A percentile compares a stretch with the other conserved stretches of the same genome.
Evolutionary conservation across 2,113 vertebrate genomes (phyloP).

Genomic region (Phrynocephalus versicolor): DNA sequence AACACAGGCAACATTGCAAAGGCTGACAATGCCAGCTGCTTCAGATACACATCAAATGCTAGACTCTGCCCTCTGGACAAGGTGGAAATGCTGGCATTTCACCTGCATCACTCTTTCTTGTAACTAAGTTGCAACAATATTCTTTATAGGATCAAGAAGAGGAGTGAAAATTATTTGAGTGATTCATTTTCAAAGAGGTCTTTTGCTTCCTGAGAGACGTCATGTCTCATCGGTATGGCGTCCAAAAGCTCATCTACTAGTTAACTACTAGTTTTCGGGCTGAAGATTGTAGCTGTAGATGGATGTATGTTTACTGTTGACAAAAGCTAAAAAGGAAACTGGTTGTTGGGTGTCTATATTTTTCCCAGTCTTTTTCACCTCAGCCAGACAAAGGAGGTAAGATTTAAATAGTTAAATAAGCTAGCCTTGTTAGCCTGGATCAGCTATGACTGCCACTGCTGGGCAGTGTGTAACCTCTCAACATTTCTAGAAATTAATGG

Average conservation of each 20-base stretch:
- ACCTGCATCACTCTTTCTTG: not conserved
- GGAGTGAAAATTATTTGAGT: not conserved
- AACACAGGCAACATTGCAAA: not conserved
- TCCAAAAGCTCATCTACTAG: not conserved
- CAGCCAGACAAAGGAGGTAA: not conserved
- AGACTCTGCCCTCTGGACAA: not conserved
- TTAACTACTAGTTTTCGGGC: not conserved
- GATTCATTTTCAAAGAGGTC: not conserved
- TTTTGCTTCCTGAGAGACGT: accelerated
- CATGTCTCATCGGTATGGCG: accelerated
- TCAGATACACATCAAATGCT: not conserved
- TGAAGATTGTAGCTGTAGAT: accelerated
- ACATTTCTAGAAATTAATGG: not conserved
- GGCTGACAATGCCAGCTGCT: accelerated
- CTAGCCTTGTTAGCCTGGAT: accelerated
- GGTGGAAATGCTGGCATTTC: not conserved
- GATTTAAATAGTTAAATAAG: accelerated
- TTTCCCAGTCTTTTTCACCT: accelerated
- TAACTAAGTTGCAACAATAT: not conserved
- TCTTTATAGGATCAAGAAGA: not conserved
- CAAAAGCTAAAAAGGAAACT: accelerated
- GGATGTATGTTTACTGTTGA: accelerated
- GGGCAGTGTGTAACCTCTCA: accelerated
- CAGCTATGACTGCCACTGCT: accelerated
- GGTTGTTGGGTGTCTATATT: not conserved